These are phyloP conservation scores for Acromyrmex charruanus DNA, from an alignment of 1,140 invertebrate genomes.

Conservation along the genomic window DNA sequence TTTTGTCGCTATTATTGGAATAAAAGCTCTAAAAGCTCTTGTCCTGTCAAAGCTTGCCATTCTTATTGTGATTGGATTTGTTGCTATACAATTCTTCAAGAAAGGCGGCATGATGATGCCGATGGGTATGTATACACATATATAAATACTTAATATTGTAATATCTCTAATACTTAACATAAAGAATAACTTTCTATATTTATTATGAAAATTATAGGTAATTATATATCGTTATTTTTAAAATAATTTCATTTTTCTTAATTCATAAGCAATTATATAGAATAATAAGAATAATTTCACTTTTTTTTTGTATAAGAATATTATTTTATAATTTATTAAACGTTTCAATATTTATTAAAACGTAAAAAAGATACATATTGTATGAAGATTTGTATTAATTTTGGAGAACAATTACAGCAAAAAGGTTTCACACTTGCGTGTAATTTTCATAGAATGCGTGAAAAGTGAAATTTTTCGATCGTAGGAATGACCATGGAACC, in stretches of 20 bases:
- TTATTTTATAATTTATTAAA: slow-evolving; percentile 9
- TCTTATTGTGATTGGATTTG: slow-evolving; percentile 92
- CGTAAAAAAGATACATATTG: background rate
- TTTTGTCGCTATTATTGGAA: slow-evolving; percentile 91
- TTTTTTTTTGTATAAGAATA: background rate
- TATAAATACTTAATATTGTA: background rate
- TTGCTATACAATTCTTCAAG: slow-evolving; percentile 91
- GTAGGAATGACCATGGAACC: slow-evolving; percentile 92
- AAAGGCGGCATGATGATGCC: slow-evolving; percentile 88
- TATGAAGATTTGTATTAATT: background rate
- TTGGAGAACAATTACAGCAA: background rate
- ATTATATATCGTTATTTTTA: background rate
- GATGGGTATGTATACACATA: slow-evolving; percentile 79
- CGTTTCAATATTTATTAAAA: background rate
- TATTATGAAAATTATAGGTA: background rate
- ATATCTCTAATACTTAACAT: background rate
- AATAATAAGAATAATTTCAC: background rate
- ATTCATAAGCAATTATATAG: background rate
- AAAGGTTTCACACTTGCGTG: background rate
- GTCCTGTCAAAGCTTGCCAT: slow-evolving; percentile 94
- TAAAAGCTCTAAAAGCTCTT: slow-evolving; percentile 94
- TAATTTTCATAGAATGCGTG: background rate
- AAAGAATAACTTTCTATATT: background rate
- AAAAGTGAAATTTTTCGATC: slow-evolving; percentile 40
- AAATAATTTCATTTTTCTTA: background rate